Conservation (phyloP, 2,113 vertebrate species). For the Hystrix brachyura region DNA sequence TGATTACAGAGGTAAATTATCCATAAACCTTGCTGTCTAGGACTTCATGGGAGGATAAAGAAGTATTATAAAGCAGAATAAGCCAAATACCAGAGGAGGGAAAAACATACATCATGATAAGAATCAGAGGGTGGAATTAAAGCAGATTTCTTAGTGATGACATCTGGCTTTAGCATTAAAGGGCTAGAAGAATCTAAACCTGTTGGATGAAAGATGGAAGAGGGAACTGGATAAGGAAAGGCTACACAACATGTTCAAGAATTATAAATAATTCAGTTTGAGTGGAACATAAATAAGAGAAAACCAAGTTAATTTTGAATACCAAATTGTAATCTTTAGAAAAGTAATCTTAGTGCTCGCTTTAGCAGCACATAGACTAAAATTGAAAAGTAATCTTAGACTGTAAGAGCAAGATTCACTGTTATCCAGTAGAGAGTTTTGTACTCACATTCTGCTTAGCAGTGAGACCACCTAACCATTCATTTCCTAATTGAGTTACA, state of each 20-base stretch:
- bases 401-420: not conserved
- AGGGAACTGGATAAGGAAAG: not conserved
- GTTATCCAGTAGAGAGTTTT: not conserved
- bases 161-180: not conserved
- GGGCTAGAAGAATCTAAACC: not conserved
- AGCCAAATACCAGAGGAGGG: not conserved
- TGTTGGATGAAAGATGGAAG: not conserved
- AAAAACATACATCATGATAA: not conserved
- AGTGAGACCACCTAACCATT: not conserved
- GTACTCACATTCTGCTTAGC: not conserved
- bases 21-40: not conserved
- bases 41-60: not conserved
- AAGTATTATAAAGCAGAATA: not conserved
- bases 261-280: not conserved
- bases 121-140: not conserved
- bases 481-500: not conserved
- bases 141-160: conserved; percentile 6
- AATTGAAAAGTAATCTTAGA: not conserved
- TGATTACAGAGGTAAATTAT: not conserved
- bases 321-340: conserved; percentile 31
- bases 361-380: no score
- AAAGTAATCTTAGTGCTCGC: not conserved
- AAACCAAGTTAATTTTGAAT: conserved; percentile 24
- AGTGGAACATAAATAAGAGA: not conserved
- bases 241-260: not conserved